Percentiles rank a stretch among this genome's conserved stretches.
phyloP scores from a whole-genome alignment of 2,113 vertebrate genomes.

The Ascaphus truei region DNA sequence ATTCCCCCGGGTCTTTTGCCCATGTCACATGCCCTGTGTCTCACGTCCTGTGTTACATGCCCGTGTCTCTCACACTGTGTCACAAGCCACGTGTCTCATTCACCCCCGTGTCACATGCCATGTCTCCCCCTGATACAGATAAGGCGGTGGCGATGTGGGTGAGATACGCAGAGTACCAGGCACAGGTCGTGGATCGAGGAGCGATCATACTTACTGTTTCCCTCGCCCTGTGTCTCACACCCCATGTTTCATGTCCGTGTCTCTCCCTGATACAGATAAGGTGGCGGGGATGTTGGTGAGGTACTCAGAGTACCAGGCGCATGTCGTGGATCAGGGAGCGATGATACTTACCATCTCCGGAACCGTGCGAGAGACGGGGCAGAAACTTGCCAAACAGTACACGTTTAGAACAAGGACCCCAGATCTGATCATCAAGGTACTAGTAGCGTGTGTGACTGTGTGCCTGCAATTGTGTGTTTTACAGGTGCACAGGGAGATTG shows the following conservation, averaged over 20 bases:
- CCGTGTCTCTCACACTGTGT: too few relatives aligned
- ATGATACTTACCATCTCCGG: constrained; percentile 77
- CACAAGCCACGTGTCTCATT: too few relatives aligned
- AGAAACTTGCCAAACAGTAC: constrained; percentile 81
- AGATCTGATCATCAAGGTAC: constrained; percentile 64
- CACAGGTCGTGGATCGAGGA: constrained; percentile 76
- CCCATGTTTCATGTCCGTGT: too few relatives aligned
- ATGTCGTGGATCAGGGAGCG: constrained; percentile 78
- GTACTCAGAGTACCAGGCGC: constrained; percentile 67
- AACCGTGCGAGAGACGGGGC: constrained; percentile 69
- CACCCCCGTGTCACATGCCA: too few relatives aligned
- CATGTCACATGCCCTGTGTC: too few relatives aligned
- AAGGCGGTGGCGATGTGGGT: constrained; percentile 62
- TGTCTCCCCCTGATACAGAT: constrained; percentile 54
- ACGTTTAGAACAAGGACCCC: constrained; percentile 77
- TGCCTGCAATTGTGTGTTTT: too few relatives aligned
- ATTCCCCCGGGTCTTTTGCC: too few relatives aligned
- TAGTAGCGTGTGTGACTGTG: too few relatives aligned
- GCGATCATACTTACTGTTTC: constrained; percentile 82
- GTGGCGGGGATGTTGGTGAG: constrained; percentile 58
- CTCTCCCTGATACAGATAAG: constrained; percentile 56
- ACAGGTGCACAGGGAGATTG: too few relatives aligned
- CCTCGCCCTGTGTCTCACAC: too few relatives aligned
- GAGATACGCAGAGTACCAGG: constrained; percentile 64
- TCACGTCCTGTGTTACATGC: too few relatives aligned